phyloP scores from a whole-genome alignment of 2,797 vertebrate genomes.

The Ceryle rudis region DNA sequence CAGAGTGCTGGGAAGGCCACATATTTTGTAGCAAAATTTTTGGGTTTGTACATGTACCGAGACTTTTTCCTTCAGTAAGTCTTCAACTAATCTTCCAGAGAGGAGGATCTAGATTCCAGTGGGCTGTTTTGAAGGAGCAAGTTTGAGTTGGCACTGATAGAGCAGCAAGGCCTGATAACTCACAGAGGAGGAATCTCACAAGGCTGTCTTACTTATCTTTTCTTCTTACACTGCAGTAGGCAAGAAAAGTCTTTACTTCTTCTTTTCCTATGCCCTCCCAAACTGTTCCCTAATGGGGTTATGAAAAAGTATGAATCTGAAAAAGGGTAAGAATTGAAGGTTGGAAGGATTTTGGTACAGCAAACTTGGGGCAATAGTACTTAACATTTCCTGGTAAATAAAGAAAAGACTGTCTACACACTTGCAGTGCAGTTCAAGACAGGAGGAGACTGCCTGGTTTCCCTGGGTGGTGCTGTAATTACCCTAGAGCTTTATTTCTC shows the following conservation, averaged over 20 bases:
- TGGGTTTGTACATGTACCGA: background rate
- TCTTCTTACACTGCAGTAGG: background rate
- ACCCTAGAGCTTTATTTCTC: background rate
- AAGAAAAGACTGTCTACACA: background rate
- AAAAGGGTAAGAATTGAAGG: background rate
- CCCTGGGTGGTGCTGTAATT: background rate
- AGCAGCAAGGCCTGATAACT: background rate
- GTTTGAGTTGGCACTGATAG: background rate
- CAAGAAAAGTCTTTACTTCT: background rate
- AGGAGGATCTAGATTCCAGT: background rate
- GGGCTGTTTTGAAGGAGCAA: background rate
- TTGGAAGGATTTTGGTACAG: background rate
- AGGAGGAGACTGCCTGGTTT: background rate
- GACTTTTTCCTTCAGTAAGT: background rate
- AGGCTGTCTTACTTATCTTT: background rate
- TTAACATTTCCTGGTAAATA: background rate
- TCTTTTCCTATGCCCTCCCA: background rate
- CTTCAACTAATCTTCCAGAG: background rate
- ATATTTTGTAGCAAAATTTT: background rate
- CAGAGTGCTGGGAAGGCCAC: background rate
- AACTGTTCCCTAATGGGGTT: background rate
- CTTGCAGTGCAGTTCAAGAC: background rate
- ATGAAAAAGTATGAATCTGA: background rate
- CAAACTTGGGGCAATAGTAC: background rate
- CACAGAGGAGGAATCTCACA: background rate